Conservation (phyloP, 1,140 invertebrate species). For the Caligus rogercresseyi region DNA sequence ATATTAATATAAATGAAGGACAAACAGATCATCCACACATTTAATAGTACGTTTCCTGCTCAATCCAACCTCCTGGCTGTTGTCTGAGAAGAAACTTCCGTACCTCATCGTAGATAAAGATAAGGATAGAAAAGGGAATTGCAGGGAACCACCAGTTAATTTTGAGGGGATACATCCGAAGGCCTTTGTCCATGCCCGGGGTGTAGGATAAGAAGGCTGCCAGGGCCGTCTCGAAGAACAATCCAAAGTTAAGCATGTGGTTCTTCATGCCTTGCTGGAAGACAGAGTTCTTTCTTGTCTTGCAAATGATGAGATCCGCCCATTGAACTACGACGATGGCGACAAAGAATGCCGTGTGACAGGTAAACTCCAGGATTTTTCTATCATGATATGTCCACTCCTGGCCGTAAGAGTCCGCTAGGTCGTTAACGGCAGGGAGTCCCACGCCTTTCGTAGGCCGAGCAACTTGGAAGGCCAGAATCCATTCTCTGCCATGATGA, state of each 20-base stretch:
- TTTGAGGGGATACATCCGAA: slow-evolving; percentile 38
- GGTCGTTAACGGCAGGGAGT: slow-evolving; percentile 38
- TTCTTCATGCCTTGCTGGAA: slow-evolving; percentile 51
- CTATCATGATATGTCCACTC: slow-evolving; percentile 44
- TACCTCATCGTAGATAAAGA: slow-evolving; percentile 59
- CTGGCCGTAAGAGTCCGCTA: slow-evolving; percentile 41
- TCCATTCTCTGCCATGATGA: slow-evolving; percentile 42
- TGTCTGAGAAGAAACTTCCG: slow-evolving; percentile 45
- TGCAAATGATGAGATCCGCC: slow-evolving; percentile 49
- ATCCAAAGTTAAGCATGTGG: slow-evolving; percentile 55
- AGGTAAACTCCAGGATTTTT: slow-evolving; percentile 44
- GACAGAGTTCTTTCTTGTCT: slow-evolving; percentile 43
- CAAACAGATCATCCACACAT: too few relatives aligned
- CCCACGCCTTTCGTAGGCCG: slow-evolving; percentile 37
- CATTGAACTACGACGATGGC: slow-evolving; percentile 51
- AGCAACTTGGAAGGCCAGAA: slow-evolving; percentile 35
- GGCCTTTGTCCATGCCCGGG: slow-evolving; percentile 46
- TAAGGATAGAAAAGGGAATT: slow-evolving; percentile 49
- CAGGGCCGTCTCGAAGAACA: slow-evolving; percentile 51
- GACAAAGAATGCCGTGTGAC: slow-evolving; percentile 47
- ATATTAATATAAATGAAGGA: too few relatives aligned
- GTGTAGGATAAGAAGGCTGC: slow-evolving; percentile 49
- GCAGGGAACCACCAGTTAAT: slow-evolving; percentile 54
- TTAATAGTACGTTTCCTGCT: slow-evolving; percentile 60
- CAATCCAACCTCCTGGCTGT: slow-evolving; percentile 47